Evolutionary conservation across 1,140 invertebrate genomes (phyloP).

Genomic region (Lucilia sericata): DNA sequence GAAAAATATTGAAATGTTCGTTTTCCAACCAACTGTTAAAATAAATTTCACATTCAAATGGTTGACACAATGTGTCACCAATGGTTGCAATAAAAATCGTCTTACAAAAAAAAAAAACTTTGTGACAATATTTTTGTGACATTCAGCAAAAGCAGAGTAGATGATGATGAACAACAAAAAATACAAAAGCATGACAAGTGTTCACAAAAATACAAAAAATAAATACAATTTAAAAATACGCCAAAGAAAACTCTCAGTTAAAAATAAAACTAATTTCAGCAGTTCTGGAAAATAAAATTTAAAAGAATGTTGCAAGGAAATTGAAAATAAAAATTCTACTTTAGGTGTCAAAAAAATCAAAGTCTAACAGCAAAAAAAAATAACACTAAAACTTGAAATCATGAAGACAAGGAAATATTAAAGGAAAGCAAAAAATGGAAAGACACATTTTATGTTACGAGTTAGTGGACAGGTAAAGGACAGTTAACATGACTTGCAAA

Average conservation of each 20-base stretch:
- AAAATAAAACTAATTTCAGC: no score
- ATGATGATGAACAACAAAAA: background rate
- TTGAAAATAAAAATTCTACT: background rate
- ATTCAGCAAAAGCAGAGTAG: background rate
- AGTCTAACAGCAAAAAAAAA: background rate
- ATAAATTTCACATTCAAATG: background rate
- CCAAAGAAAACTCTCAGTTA: no score
- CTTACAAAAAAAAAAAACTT: background rate
- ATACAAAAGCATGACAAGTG: background rate
- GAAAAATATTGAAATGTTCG: background rate
- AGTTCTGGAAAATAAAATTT: no score
- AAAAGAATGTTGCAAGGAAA: no score
- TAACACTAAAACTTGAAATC: no score
- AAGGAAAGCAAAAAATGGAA: background rate
- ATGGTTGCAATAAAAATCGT: background rate
- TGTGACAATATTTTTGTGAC: background rate
- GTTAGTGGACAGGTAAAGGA: background rate
- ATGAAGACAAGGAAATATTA: background rate
- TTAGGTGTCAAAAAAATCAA: background rate
- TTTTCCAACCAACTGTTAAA: background rate
- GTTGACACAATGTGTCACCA: background rate
- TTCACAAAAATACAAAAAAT: no score
- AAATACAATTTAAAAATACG: no score
- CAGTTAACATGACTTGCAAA: constrained; percentile 17
- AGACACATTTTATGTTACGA: background rate